phyloP scores from a whole-genome alignment of 30 jellyfish, hydroid and myxozoan species.

The Aurelia coerulea region DNA sequence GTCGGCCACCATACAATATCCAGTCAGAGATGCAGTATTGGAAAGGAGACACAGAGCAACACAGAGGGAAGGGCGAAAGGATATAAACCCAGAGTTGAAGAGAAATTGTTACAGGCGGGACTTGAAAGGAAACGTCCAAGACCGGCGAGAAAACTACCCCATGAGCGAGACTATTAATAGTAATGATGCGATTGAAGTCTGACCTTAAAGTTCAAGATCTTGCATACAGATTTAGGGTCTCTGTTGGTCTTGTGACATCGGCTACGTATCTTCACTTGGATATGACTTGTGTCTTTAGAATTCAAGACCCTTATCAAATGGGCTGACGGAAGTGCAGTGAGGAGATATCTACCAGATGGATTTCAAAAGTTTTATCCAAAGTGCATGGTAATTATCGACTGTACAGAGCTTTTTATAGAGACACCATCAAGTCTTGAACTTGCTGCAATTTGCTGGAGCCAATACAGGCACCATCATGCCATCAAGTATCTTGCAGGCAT shows the following conservation, averaged over 20 bases:
- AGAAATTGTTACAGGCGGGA: background rate
- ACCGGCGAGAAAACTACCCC: background rate
- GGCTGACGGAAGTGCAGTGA: too few species aligned
- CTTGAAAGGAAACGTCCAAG: slow-evolving; percentile 1
- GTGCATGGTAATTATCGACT: too few species aligned
- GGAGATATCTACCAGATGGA: too few species aligned
- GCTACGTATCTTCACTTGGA: slow-evolving; percentile 46
- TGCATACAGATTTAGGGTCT: too few species aligned
- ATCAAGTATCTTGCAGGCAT: too few species aligned
- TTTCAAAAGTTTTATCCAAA: too few species aligned
- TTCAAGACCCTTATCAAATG: slow-evolving; percentile 25
- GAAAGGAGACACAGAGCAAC: slow-evolving; percentile 15
- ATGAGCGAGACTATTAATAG: slow-evolving; percentile 38
- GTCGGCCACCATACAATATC: too few species aligned
- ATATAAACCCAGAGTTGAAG: background rate
- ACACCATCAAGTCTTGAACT: too few species aligned
- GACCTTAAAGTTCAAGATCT: slow-evolving; percentile 13
- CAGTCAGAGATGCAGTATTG: slow-evolving; percentile 48
- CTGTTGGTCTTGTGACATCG: slow-evolving; percentile 21
- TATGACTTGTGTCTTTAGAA: slow-evolving; percentile 23
- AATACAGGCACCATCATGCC: too few species aligned
- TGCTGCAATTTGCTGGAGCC: too few species aligned
- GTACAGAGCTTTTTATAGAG: too few species aligned
- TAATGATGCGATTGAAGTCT: slow-evolving; percentile 9
- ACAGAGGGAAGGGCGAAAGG: slow-evolving; percentile 11